Evolutionary conservation across 2,113 vertebrate species (phyloP), one percentile per base, ranked within the genome.

Genomic region (Camelus bactrianus): DNA sequence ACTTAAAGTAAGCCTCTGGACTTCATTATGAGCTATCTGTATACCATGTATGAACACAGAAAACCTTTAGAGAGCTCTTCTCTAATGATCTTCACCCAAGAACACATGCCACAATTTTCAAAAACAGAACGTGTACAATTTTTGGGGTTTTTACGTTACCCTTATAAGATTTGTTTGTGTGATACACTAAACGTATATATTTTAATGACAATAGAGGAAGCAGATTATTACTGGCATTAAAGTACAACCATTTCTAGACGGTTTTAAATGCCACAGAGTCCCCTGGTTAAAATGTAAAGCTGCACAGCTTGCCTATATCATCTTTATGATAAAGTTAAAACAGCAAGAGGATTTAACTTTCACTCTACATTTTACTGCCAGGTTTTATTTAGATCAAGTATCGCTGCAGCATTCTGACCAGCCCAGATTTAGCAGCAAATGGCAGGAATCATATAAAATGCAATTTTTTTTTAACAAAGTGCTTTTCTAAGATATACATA

Each of bases 251-350:
- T 99, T 99, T 99, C 99, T 99, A 99, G 99, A 99, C 99, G 99
- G 98, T 99, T 99, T 98, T 99, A 99, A 99, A 99, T 99, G 99
- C 99, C 99, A 99, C 99, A 99, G 99, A 99, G 99, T 99, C 99
- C 99, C 99, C 99, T 99, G 99, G 99, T 99, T 99, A 99, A 99
- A 99, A 99, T 99, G 99, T 99, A 99, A 99, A 99, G 99, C 99
- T 99, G 99, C 99, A 99, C 99, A 99, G 99, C 99, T 99, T 99
- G 99, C 99, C 98, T 99, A 99, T 99, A 98, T 99, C 99, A 99
- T 98, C 99, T 99, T 99, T 98, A 99, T 93, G 97, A 97, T 98
- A 98, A 98, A 98, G 98, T 99, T 98, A 98, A 98, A 98, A 98
- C 98, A 98, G 98, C 98, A 98, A 98, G 98, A 99, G 98, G 98